phyloP scores from a whole-genome alignment of 2,888 invertebrate genomes.

The Liodrosophila aerea region DNA sequence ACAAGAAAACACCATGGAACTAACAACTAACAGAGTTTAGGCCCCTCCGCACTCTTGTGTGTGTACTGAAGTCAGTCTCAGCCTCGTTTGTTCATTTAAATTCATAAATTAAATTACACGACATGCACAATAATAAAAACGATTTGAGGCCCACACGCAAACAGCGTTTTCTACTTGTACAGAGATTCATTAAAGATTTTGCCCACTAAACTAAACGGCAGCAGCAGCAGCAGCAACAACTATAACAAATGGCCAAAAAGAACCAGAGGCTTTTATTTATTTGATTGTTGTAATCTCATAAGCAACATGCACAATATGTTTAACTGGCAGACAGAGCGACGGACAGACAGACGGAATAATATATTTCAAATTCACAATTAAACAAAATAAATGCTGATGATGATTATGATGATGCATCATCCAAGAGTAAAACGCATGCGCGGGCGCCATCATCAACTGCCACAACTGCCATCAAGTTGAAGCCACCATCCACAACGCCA shows the following conservation, averaged over 20 bases:
- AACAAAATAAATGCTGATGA: constrained; percentile 67
- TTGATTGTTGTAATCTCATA: constrained; percentile 69
- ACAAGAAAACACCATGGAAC: constrained; percentile 22
- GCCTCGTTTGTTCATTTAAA: constrained; percentile 63
- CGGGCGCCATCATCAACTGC: constrained; percentile 74
- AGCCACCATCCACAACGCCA: constrained; percentile 45
- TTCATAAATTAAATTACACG: constrained; percentile 77
- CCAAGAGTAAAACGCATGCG: constrained; percentile 63
- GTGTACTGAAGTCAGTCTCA: constrained; percentile 6
- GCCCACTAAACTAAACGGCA: too few relatives aligned
- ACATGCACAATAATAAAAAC: constrained; percentile 76
- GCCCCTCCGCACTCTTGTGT: constrained; percentile 9
- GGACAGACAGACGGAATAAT: constrained; percentile 18
- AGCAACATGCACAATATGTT: constrained; percentile 67
- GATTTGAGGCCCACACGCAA: constrained; percentile 74
- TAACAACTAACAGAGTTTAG: constrained; percentile 35
- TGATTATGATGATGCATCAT: constrained; percentile 56
- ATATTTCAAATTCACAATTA: constrained; percentile 61
- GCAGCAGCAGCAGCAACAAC: constrained; percentile 31
- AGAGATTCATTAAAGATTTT: constrained; percentile 74
- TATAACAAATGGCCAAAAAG: constrained; percentile 23
- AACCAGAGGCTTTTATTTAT: constrained; percentile 55
- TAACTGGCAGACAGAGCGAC: constrained; percentile 21
- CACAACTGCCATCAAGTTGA: constrained; percentile 39
- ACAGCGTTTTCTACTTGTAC: constrained; percentile 41